These are phyloP conservation scores for Phymastichus coffea DNA, from an alignment of 1,140 invertebrate genomes.

Conservation along the genomic window DNA sequence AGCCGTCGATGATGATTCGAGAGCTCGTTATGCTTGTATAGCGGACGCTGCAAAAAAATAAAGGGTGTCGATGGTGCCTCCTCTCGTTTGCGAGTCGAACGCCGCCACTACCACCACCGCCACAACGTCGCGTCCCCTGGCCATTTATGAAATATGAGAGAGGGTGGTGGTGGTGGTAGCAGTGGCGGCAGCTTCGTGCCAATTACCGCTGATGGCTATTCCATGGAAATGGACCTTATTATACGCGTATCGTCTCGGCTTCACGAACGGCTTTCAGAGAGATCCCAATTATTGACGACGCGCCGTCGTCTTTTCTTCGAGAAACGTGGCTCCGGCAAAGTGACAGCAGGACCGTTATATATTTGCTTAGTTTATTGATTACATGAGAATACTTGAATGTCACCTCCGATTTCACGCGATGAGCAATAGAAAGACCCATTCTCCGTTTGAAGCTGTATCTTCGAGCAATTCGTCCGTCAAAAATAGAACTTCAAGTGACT, in stretches of 20 bases:
- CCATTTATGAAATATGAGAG: constrained; percentile 55
- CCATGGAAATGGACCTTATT: constrained; percentile 58
- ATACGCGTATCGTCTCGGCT: constrained; percentile 28
- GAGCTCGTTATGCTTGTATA: constrained; percentile 47
- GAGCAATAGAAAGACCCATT: no score
- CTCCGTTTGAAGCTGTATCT: no score
- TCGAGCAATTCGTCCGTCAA: no score
- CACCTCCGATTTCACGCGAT: no score
- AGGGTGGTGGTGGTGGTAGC: constrained; percentile 32
- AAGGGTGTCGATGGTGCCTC: constrained; percentile 40
- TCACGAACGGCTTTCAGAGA: constrained; percentile 39
- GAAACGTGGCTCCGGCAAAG: no score
- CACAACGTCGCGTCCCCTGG: constrained; percentile 38
- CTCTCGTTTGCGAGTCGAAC: constrained; percentile 41
- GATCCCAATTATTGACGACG: constrained; percentile 51
- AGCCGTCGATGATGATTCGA: constrained; percentile 45
- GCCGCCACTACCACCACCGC: no score
- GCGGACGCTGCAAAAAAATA: constrained; percentile 42
- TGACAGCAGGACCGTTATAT: no score
- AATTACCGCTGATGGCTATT: constrained; percentile 58
- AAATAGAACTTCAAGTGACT: no score
- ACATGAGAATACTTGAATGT: no score
- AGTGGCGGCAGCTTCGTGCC: constrained; percentile 47
- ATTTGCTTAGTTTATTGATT: no score
- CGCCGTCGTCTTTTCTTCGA: constrained; percentile 2